Evolutionary conservation across 23 tunicate species (phyloP).

Genomic region (Trididemnum clinides): DNA sequence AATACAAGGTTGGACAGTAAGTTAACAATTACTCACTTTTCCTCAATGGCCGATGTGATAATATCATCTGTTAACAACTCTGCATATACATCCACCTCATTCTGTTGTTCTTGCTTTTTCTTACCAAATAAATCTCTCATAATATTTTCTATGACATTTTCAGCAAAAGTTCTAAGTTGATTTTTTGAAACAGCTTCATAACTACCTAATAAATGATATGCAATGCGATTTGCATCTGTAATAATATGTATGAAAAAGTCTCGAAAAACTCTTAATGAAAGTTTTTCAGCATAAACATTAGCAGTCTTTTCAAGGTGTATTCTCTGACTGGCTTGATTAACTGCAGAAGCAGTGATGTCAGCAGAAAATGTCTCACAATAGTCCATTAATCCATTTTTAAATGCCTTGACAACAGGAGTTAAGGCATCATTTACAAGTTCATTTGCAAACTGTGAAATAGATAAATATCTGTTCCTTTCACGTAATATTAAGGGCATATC

Average conservation of each 20-base stretch:
- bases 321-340: not conserved
- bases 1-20: too few species aligned
- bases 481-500: not conserved
- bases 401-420: not conserved
- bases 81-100: constrained; percentile 1
- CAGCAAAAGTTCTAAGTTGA: constrained; percentile 15
- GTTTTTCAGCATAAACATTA: constrained; percentile 10
- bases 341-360: not conserved
- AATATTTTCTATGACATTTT: constrained; percentile 4
- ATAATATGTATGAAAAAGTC: constrained; percentile 28
- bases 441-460: not conserved
- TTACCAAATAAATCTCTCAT: constrained; percentile 7
- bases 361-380: not conserved
- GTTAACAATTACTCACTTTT: too few species aligned
- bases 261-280: constrained; percentile 26
- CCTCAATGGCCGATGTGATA: not conserved
- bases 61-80: not conserved
- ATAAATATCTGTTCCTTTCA: not conserved
- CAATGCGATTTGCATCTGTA: constrained; percentile 16
- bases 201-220: constrained; percentile 33
- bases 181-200: constrained; percentile 40
- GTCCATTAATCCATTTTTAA: not conserved
- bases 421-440: not conserved
- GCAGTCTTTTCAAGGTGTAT: not conserved
- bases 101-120: not conserved